These are phyloP conservation scores for Drosophila niveifrons DNA, from an alignment of 2,888 invertebrate genomes.

Conservation along the genomic window DNA sequence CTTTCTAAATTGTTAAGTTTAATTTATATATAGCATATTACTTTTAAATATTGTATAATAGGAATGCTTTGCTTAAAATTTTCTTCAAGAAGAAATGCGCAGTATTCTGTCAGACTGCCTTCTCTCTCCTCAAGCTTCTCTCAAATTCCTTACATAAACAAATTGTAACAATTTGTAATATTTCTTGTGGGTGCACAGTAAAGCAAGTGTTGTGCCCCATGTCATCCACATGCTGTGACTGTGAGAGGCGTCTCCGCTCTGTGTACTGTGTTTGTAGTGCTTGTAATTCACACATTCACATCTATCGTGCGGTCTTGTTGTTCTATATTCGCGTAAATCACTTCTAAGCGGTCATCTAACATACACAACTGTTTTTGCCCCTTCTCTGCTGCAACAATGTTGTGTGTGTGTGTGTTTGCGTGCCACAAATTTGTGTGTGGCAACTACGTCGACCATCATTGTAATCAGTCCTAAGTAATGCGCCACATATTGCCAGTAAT, in stretches of 20 bases:
- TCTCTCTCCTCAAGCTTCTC: neutral
- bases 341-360: constrained; percentile 52
- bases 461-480: constrained; percentile 42
- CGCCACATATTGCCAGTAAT: constrained; percentile 24
- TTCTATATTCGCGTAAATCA: constrained; percentile 59
- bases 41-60: too few species aligned
- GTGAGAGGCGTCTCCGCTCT: neutral
- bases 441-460: constrained; percentile 36
- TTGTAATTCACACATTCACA: constrained; percentile 27
- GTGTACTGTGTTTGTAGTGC: neutral
- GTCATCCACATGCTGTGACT: constrained; percentile 6
- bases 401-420: constrained; percentile 46
- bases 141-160: neutral
- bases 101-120: neutral
- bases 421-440: constrained; percentile 49
- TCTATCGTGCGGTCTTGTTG: constrained; percentile 41
- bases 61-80: neutral
- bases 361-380: constrained; percentile 16
- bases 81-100: neutral
- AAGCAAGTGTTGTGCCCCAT: constrained; percentile 19
- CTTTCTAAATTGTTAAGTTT: too few species aligned
- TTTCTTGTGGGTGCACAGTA: constrained; percentile 5
- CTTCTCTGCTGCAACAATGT: constrained; percentile 26
- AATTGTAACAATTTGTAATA: constrained; percentile 3
- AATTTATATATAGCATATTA: too few species aligned